These are phyloP conservation scores for Meliscaeva auricollis DNA, from an alignment of 2,888 invertebrate species.

Conservation along the genomic window DNA sequence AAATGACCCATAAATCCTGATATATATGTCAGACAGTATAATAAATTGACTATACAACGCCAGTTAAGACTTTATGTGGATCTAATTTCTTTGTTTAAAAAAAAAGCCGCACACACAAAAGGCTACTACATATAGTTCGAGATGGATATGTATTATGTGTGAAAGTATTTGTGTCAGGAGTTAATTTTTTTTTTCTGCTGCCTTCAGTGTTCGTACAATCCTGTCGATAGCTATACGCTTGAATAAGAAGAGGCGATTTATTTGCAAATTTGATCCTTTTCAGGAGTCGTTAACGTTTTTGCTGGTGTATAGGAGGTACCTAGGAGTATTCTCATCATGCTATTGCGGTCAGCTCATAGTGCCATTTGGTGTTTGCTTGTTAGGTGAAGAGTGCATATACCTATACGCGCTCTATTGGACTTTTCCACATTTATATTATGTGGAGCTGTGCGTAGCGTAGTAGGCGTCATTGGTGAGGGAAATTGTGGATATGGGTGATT, in stretches of 20 bases:
- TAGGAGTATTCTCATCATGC: not conserved
- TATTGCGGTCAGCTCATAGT: conserved; percentile 35
- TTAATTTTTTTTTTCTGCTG: conserved; percentile 28
- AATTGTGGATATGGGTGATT: not conserved
- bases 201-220: conserved; percentile 30
- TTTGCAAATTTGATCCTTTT: conserved; percentile 73
- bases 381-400: conserved; percentile 63
- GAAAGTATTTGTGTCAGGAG: conserved; percentile 1
- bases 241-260: conserved; percentile 63
- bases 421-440: not conserved
- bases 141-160: conserved; percentile 11
- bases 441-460: conserved; percentile 44
- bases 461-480: not conserved
- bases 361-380: conserved; percentile 45
- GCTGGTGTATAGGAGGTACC: not conserved
- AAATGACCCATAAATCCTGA: conserved; percentile 74
- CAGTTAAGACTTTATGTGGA: conserved; percentile 68
- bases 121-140: conserved; percentile 19
- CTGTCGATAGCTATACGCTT: conserved; percentile 49
- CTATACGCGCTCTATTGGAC: conserved; percentile 33
- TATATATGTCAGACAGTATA: conserved; percentile 72
- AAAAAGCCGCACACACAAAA: conserved; percentile 41
- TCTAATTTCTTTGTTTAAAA: conserved; percentile 68
- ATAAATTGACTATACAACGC: conserved; percentile 67
- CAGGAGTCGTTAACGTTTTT: conserved; percentile 68